Percentiles rank a stretch among this genome's conserved stretches.
Conservation (phyloP, 2,113 vertebrate genomes). For the Mystacornis crossleyi region DNA sequence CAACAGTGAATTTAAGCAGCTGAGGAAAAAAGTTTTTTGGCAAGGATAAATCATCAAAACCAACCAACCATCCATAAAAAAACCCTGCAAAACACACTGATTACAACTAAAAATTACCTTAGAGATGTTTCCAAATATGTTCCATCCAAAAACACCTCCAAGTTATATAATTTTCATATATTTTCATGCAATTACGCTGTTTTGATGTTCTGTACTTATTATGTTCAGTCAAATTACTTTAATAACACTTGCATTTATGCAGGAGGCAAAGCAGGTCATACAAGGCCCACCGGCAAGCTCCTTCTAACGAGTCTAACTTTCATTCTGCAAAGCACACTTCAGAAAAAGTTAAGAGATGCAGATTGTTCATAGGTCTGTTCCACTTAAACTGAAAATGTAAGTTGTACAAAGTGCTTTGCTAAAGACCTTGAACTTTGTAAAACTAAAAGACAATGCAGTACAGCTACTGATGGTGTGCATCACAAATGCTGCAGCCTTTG, state of each 20-base stretch:
- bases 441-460: neutral
- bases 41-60: neutral
- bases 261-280: neutral
- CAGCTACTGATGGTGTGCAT: neutral
- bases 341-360: neutral
- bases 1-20: neutral
- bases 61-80: neutral
- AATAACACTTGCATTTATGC: neutral
- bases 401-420: neutral
- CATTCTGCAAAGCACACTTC: neutral
- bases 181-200: neutral
- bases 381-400: neutral
- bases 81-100: rapidly evolving
- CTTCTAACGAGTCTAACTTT: neutral
- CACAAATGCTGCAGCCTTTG: neutral
- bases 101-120: neutral
- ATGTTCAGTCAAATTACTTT: neutral
- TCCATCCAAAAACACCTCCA: neutral
- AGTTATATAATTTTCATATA: neutral
- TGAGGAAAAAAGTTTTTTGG: neutral
- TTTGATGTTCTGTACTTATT: neutral
- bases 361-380: neutral
- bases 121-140: neutral
- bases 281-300: neutral
- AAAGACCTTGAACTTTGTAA: neutral